Conservation (phyloP, 1,140 invertebrate genomes). For the Armadillidium nasatum region DNA sequence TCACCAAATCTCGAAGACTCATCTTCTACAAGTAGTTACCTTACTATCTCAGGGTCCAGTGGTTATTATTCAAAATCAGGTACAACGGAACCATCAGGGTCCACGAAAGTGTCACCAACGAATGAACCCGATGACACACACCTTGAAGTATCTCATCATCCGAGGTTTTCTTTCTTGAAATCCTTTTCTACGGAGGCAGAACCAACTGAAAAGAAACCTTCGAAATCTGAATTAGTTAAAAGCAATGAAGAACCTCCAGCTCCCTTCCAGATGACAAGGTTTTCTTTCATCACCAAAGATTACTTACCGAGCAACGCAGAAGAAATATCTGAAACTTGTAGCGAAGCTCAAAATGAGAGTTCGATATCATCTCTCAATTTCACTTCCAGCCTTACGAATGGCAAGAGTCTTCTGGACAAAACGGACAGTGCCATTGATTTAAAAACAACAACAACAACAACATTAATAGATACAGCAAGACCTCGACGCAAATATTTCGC, state of each 20-base stretch:
- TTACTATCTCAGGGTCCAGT: slow-evolving; percentile 43
- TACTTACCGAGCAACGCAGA: slow-evolving; percentile 33
- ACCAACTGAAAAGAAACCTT: slow-evolving; percentile 19
- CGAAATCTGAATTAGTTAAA: slow-evolving; percentile 17
- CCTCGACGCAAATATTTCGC: not conserved
- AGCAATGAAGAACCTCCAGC: slow-evolving; percentile 13
- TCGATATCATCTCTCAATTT: not conserved
- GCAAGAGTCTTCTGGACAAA: not conserved
- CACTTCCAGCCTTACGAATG: not conserved
- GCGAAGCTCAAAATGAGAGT: not conserved
- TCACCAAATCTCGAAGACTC: slow-evolving; percentile 43
- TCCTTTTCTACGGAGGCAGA: slow-evolving; percentile 26
- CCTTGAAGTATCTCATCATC: not conserved
- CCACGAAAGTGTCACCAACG: slow-evolving; percentile 42
- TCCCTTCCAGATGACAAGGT: slow-evolving; percentile 37
- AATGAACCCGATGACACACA: slow-evolving; percentile 31
- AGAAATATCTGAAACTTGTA: not conserved
- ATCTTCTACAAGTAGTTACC: slow-evolving; percentile 40
- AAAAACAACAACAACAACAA: not conserved
- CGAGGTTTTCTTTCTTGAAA: slow-evolving; percentile 25
- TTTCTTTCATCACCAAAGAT: slow-evolving; percentile 43
- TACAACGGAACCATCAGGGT: slow-evolving; percentile 39
- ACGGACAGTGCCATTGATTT: not conserved
- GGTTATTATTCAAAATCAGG: slow-evolving; percentile 43
- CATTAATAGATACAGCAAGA: not conserved